phyloP scores from a whole-genome alignment of 2,113 vertebrate genomes.

The Lathamus discolor region DNA sequence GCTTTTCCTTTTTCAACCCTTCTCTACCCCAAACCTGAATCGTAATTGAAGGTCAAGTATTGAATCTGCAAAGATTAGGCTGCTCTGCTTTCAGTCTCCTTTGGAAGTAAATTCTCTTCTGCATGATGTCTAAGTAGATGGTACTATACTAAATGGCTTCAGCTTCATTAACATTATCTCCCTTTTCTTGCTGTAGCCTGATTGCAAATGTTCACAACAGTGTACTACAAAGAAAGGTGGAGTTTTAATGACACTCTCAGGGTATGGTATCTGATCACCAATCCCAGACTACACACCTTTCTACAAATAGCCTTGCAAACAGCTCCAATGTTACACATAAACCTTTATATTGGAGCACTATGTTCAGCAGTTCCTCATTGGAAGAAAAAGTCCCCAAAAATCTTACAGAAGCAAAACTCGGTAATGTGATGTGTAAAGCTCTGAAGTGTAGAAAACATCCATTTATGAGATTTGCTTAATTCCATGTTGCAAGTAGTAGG shows the following conservation, averaged over 20 bases:
- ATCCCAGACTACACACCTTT: slow-evolving; percentile 11
- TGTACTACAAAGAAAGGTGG: slow-evolving; percentile 50
- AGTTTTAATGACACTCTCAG: slow-evolving; percentile 53
- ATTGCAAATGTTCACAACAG: slow-evolving; percentile 68
- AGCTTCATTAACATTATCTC: slow-evolving; percentile 66
- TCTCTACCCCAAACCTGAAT: not conserved
- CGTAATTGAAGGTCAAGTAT: not conserved
- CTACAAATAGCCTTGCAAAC: slow-evolving; percentile 49
- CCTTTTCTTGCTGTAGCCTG: slow-evolving; percentile 55
- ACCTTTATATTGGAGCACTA: not conserved
- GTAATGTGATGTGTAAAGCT: not conserved
- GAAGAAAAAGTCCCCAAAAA: not conserved
- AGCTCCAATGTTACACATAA: slow-evolving; percentile 41
- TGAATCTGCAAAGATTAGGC: slow-evolving; percentile 15
- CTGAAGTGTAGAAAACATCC: not conserved
- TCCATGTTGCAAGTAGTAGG: not conserved
- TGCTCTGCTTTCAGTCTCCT: slow-evolving; percentile 20
- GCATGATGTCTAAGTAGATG: slow-evolving; percentile 41
- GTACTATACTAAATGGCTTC: slow-evolving; percentile 42
- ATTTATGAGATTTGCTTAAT: not conserved
- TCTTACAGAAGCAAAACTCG: not conserved
- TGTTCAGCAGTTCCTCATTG: not conserved
- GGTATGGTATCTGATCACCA: slow-evolving; percentile 26
- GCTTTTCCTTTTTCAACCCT: not conserved
- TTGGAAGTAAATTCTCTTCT: slow-evolving; percentile 47